A percentile compares a stretch with the other conserved stretches of the same genome.
Evolutionary conservation across 2,797 vertebrate species (phyloP).

Genomic region (Tamandua tetradactyla): DNA sequence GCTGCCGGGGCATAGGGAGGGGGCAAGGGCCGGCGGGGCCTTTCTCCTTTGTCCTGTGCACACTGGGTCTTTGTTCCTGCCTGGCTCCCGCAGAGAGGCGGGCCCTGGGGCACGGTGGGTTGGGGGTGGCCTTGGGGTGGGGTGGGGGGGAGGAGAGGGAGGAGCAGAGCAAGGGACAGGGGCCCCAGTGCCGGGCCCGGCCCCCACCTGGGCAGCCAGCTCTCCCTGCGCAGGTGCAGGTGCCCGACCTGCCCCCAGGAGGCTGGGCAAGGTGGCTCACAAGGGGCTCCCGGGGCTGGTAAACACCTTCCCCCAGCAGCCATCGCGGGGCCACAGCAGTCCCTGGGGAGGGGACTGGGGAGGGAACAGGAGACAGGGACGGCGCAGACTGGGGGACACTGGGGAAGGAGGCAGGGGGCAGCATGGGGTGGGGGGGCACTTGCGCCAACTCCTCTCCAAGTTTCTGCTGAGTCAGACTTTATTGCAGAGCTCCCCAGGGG

Average conservation of each 20-base stretch:
- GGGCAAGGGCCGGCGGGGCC: conserved; percentile 8
- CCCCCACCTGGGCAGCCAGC: not conserved
- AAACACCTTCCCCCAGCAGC: conserved; percentile 61
- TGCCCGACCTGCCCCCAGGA: conserved; percentile 27
- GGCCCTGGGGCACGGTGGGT: not conserved
- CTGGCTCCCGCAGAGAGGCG: conserved; percentile 12
- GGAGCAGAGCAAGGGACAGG: not conserved
- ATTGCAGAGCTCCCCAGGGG: conserved; percentile 10
- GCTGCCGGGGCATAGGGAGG: not conserved
- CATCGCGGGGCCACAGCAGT: not conserved
- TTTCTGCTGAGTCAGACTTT: conserved; percentile 35
- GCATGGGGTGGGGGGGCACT: not conserved
- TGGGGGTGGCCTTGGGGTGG: not conserved
- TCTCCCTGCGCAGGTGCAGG: not conserved
- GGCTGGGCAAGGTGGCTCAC: not conserved
- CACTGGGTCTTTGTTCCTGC: conserved; percentile 72
- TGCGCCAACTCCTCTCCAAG: not conserved
- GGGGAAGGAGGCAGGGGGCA: not conserved
- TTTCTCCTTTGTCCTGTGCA: conserved; percentile 76
- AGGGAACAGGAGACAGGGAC: not conserved
- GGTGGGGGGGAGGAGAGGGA: too few species aligned
- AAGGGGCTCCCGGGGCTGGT: not conserved
- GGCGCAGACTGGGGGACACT: not conserved
- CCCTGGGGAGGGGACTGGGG: not conserved
- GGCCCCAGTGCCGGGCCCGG: not conserved